Evolutionary conservation across 2,888 invertebrate genomes (phyloP).

Genomic region (Ligdia adustata): DNA sequence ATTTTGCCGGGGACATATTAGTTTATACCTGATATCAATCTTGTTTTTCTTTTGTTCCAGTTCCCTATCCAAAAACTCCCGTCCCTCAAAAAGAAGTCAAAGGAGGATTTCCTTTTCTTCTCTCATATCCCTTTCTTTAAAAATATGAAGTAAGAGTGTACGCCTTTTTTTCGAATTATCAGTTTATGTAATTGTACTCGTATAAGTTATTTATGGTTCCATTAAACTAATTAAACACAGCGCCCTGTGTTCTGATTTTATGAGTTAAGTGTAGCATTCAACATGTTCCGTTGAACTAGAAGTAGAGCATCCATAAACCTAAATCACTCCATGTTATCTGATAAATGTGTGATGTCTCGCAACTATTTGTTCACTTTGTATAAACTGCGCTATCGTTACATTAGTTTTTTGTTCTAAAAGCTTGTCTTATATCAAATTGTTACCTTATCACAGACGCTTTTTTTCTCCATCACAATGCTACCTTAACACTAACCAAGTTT

Average conservation of each 20-base stretch:
- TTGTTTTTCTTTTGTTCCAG: conserved; percentile 11
- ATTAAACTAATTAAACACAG: neutral
- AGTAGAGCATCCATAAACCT: conserved; percentile 20
- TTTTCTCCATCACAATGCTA: too few species aligned
- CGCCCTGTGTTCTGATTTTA: conserved; percentile 3
- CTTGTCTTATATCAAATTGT: conserved; percentile 5
- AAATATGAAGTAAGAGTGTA: neutral
- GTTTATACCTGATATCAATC: too few species aligned
- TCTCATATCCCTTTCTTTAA: conserved; percentile 11
- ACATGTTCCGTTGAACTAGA: neutral
- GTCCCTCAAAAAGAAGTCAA: conserved; percentile 2
- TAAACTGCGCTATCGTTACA: conserved; percentile 14
- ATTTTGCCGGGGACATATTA: too few species aligned
- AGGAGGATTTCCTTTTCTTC: conserved; percentile 1
- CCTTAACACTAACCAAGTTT: neutral
- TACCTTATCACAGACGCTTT: conserved; percentile 1
- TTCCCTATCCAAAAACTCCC: conserved; percentile 2
- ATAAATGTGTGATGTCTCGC: conserved; percentile 22
- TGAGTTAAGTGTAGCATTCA: neutral
- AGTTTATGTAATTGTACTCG: too few species aligned
- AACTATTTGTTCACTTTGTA: conserved; percentile 12
- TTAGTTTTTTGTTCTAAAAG: conserved; percentile 16
- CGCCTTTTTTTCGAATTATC: too few species aligned
- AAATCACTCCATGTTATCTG: conserved; percentile 25
- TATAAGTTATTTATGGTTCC: neutral